These are phyloP conservation scores for Orestias chungarensis DNA, from an alignment of 2,797 vertebrate species.

Conservation along the genomic window DNA sequence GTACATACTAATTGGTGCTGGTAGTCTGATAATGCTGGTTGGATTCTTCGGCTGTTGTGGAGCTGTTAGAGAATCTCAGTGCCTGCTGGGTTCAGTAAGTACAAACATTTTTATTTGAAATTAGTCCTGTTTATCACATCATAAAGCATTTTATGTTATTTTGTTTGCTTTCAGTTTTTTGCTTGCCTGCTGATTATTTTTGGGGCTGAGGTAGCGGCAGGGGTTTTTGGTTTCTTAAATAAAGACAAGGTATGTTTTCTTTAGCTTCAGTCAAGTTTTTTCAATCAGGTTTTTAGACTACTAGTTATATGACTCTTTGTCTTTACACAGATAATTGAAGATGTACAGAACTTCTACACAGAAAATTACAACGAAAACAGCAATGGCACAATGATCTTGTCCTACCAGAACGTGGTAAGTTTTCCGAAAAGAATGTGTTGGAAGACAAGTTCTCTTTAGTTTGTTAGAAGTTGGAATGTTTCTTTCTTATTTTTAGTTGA, in stretches of 20 bases:
- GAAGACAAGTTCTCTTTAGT: fast-evolving
- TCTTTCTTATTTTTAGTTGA: slow-evolving; percentile 61
- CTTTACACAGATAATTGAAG: slow-evolving; percentile 84
- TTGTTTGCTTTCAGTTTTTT: slow-evolving; percentile 85
- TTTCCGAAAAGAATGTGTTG: neutral
- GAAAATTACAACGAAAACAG: slow-evolving; percentile 74
- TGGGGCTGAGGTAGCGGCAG: slow-evolving; percentile 93
- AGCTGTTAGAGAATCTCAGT: slow-evolving; percentile 94
- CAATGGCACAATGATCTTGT: slow-evolving; percentile 74
- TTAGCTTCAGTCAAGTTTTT: neutral
- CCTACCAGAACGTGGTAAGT: slow-evolving; percentile 87
- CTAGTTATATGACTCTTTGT: neutral
- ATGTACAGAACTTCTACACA: slow-evolving; percentile 87
- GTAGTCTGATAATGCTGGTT: slow-evolving; percentile 91
- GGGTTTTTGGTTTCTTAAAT: slow-evolving; percentile 95
- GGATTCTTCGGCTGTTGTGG: slow-evolving; percentile 97
- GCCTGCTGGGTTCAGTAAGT: slow-evolving; percentile 93
- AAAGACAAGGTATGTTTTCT: slow-evolving; percentile 84
- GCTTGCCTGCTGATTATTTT: slow-evolving; percentile 95
- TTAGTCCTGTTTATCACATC: neutral
- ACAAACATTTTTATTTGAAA: slow-evolving; percentile 1
- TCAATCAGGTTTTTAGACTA: neutral
- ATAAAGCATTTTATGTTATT: neutral
- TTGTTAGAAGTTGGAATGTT: neutral
- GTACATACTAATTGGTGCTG: slow-evolving; percentile 91